Conservation (phyloP, 2,888 invertebrate genomes). For the Ganaspis brasiliensis region DNA sequence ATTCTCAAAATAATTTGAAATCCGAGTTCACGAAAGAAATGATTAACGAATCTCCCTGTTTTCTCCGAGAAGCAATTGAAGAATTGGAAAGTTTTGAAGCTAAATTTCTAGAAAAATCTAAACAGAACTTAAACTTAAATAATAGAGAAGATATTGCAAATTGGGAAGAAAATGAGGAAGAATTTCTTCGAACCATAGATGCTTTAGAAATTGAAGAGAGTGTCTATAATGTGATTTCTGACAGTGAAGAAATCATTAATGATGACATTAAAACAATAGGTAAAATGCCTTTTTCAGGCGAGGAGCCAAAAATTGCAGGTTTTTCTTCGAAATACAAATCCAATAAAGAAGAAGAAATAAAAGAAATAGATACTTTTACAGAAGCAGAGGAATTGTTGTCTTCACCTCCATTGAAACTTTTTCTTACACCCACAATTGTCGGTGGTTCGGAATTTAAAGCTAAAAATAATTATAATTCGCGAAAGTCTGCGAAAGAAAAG, state of each 20-base stretch:
- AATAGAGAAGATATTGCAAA: constrained; percentile 53
- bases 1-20: not conserved
- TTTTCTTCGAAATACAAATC: not conserved
- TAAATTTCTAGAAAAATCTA: constrained; percentile 42
- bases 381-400: not conserved
- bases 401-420: not conserved
- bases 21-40: not conserved
- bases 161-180: constrained; percentile 69
- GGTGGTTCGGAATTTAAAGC: constrained; percentile 1
- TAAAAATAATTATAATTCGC: constrained; percentile 6
- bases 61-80: constrained; percentile 61
- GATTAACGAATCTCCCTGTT: constrained; percentile 20
- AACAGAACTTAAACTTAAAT: constrained; percentile 36
- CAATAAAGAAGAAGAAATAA: not conserved
- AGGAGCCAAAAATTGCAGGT: not conserved
- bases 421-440: not conserved
- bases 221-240: constrained; percentile 1
- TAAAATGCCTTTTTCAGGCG: not conserved
- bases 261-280: constrained; percentile 28
- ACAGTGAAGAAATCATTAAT: constrained; percentile 28
- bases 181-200: constrained; percentile 65
- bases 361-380: not conserved
- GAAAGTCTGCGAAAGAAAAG: constrained; percentile 6
- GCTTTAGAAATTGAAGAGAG: constrained; percentile 36
- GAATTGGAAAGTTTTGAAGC: constrained; percentile 61